These are phyloP conservation scores for Zeugodacus cucurbitae DNA, from an alignment of 1,140 invertebrate species.

Conservation along the genomic window DNA sequence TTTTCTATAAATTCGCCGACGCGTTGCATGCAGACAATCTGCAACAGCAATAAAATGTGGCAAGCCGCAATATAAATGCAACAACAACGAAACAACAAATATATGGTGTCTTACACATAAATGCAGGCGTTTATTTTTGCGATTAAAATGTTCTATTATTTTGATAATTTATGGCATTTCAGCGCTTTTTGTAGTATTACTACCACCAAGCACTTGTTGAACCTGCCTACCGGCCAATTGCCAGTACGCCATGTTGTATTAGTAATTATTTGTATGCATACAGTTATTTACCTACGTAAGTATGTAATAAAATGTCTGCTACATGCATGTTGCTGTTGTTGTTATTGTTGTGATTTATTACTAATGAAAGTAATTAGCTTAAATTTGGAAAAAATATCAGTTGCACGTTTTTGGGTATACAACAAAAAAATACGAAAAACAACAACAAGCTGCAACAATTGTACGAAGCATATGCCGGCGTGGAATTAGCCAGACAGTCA, in stretches of 20 bases:
- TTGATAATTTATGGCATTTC: conserved; percentile 21
- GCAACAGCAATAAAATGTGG: not conserved
- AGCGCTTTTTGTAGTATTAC: not conserved
- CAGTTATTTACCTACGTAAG: not conserved
- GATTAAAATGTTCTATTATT: conserved; percentile 9
- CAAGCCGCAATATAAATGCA: not conserved
- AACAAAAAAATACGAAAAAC: not conserved
- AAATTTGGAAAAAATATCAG: conserved; percentile 35
- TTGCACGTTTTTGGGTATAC: conserved; percentile 8
- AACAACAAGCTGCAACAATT: not conserved
- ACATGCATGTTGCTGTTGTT: not conserved
- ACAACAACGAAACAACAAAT: not conserved
- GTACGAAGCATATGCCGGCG: not conserved
- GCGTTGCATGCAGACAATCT: not conserved
- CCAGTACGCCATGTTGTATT: not conserved
- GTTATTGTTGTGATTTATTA: conserved; percentile 21
- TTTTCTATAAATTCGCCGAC: not conserved
- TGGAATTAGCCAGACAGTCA: not conserved
- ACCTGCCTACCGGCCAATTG: not conserved
- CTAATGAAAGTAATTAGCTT: conserved; percentile 38
- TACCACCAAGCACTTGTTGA: not conserved
- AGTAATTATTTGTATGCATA: not conserved
- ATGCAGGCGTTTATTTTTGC: not conserved
- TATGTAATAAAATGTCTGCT: not conserved
- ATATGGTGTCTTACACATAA: not conserved